Evolutionary conservation across 2,797 vertebrate species (phyloP), one percentile per base, ranked within the genome.

Genomic region (Sebastes melanostomus): DNA sequence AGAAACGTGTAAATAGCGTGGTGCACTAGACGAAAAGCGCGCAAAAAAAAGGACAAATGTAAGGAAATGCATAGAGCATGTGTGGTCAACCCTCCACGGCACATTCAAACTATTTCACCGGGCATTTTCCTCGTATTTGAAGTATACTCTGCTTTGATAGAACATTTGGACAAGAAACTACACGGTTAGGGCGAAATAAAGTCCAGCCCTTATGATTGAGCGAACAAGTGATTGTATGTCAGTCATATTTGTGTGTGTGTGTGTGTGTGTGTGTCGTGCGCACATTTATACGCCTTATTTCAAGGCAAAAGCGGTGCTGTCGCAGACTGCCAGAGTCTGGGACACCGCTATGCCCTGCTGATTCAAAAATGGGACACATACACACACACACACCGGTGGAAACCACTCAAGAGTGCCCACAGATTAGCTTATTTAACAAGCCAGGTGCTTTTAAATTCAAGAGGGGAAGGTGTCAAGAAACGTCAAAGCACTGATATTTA

Each of bases 391-490:
- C 16, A 46, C 14, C 63, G n/a, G 79, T 61, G 72, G 81, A 67
- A 78, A 66, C 66, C 82, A 89, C 76, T 86, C 77, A 54, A 60
- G 34, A 75, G 60, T 78, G 75, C 80, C 90, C 85, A 89, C 75
- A 72, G 42, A 72, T 86, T 90, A 94, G 90, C 93, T 96, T 95
- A 94, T 94, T 91, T 78, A 72, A 61, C 61, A 84, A 92, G 87
- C 83, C 59, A 83, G 82, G 88, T 81, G 86, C 90, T 80, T 81
- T 78, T 66, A 58, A 74, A 67, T 77, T 80, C 62, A 78, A 77
- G 24, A 77, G 62, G 75, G 83, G 78, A 52, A 54, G 70, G 29
- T 52, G 74, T 81, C 70, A 80, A 77, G 59, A 84, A 75, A 85
- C 70, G 60, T 52, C 50, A 85, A 80, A 75, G 83, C 80, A 69